Evolutionary conservation across 1,140 invertebrate genomes (phyloP).

Genomic region (Neuroterus valhalla): DNA sequence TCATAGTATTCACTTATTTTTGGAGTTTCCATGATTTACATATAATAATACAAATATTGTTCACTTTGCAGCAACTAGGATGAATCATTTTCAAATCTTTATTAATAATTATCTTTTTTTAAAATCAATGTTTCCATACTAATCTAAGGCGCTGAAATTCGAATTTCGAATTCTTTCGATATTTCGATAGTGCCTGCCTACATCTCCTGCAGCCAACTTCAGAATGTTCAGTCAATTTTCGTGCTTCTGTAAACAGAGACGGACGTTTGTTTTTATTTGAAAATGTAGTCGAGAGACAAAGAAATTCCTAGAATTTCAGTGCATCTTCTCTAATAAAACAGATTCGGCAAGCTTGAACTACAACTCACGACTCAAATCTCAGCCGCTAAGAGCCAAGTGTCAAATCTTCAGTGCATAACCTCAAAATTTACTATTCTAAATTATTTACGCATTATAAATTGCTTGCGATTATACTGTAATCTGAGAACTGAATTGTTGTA

Average conservation of each 20-base stretch:
- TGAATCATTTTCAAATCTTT: too few relatives aligned
- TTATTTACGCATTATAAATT: conserved; percentile 4
- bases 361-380: too few relatives aligned
- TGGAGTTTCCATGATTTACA: too few relatives aligned
- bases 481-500: neutral
- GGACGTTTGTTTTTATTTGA: neutral
- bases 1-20: too few relatives aligned
- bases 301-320: neutral
- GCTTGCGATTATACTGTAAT: neutral
- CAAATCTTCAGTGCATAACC: neutral
- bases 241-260: too few relatives aligned
- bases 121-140: neutral
- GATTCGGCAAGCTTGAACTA: too few relatives aligned
- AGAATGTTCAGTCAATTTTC: neutral
- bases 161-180: neutral
- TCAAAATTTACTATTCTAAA: neutral
- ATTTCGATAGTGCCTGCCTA: neutral
- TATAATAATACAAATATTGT: too few relatives aligned
- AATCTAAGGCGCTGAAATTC: neutral
- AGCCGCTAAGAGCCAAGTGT: neutral
- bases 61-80: too few relatives aligned
- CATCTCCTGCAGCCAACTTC: neutral
- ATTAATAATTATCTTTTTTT: neutral
- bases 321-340: neutral
- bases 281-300: conserved; percentile 10